Base-by-base conservation (phyloP, 2,113 vertebrate species). In the Caloenas nicobarica region DNA sequence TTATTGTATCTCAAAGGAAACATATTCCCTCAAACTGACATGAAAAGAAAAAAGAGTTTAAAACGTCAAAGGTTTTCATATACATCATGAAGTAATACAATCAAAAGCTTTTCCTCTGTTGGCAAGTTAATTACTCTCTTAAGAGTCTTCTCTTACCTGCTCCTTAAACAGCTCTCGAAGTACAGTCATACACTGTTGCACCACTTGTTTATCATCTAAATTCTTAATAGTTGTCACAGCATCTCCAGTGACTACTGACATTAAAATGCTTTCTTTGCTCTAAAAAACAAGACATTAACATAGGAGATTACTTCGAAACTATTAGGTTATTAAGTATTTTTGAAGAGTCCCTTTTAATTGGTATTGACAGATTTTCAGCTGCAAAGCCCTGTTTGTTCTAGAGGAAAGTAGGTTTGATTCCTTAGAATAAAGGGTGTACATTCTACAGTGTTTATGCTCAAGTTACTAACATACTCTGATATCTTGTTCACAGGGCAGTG, bases 221-320 rank as follows among this genome's bases (percentile, higher is more conserved):
- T 97, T 98, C 81, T 96, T 93, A 31, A 99, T 93, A 9, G 98
- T 95, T 26, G 97, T 64, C 29, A 99, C 98, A 3, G 99, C 99
- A 34, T 99, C 99, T 42, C 99, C 99, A 8, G 98, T 98, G 46
- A 99, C 98, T 69, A 99, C 99, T 0, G 99, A 99, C 99, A 99
- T 99, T 90, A 99, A 97, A 96, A 99, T 98, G 34, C 99, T 98
- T 91, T 99, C 98, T 88, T 99, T 98, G 54, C 99, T 98, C 99
- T 99, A 86, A 62, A 88, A 44, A 91, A 23, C 48, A 82, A 87
- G 29, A 86, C 26, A 34, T 66, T 29, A 70, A 42, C 28, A 66
- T 31, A 34, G 16, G 23, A 71, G 31, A 46, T 57, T 0, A 84
- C 12, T 77, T 56, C 2, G 3, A 16, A 70, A 58, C 48, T 66